These are phyloP conservation scores for Sitophilus oryzae DNA, from an alignment of 1,140 invertebrate genomes.

Conservation along the genomic window DNA sequence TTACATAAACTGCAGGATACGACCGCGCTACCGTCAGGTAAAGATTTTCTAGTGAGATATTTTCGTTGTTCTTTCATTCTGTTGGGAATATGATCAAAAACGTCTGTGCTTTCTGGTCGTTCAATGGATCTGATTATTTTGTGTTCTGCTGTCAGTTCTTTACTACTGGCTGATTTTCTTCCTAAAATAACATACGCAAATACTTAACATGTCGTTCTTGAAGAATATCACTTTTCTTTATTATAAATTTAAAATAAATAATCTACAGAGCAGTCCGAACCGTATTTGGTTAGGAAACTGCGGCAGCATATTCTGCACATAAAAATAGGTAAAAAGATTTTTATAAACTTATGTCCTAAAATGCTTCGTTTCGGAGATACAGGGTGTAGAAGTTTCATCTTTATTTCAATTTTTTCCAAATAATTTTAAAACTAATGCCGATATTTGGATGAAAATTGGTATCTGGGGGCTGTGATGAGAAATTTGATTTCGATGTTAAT, in stretches of 20 bases:
- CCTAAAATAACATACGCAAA: not conserved
- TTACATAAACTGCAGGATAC: constrained; percentile 27
- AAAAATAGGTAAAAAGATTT: too few relatives aligned
- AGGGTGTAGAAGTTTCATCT: too few relatives aligned
- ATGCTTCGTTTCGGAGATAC: too few relatives aligned
- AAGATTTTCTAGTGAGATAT: constrained; percentile 8
- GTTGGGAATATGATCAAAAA: constrained; percentile 21
- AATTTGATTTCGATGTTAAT: too few relatives aligned
- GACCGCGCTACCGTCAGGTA: not conserved
- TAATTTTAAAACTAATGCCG: too few relatives aligned
- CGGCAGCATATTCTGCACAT: too few relatives aligned
- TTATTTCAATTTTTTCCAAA: too few relatives aligned
- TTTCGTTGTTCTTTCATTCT: constrained; percentile 24
- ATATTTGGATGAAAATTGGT: too few relatives aligned
- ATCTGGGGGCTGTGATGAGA: too few relatives aligned
- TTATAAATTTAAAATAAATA: not conserved
- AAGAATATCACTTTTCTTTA: not conserved
- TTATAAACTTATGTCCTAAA: too few relatives aligned
- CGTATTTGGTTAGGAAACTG: too few relatives aligned
- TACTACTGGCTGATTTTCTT: not conserved
- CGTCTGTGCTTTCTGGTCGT: constrained; percentile 8
- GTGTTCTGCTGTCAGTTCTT: constrained; percentile 1
- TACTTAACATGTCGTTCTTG: not conserved
- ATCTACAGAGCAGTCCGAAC: too few relatives aligned
- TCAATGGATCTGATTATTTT: constrained; percentile 26